Evolutionary conservation across 2,888 invertebrate species (phyloP).

Genomic region (Rotaria macrura): DNA sequence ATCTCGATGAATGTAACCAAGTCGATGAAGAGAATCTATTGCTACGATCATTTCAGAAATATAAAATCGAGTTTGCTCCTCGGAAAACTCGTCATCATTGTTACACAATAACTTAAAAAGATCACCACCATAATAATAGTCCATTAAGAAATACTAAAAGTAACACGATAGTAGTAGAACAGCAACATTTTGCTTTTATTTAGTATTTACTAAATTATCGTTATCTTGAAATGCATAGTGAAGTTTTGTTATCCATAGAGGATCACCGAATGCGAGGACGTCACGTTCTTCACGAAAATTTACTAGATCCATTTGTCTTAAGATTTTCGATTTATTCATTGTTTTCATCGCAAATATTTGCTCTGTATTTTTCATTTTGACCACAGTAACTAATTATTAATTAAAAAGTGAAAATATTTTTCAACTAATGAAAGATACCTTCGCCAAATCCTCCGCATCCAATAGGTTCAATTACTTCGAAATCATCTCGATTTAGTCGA

Average conservation of each 20-base stretch:
- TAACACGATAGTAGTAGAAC: background rate
- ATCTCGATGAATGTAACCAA: conserved; percentile 80
- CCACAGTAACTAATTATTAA: conserved; percentile 47
- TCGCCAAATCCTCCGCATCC: conserved; percentile 97
- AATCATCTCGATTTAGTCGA: conserved; percentile 80
- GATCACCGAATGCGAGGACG: conserved; percentile 88
- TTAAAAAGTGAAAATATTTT: background rate
- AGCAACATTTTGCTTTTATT: background rate
- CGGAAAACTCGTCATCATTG: conserved; percentile 85
- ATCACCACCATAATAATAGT: conserved; percentile 98
- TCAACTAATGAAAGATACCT: conserved; percentile 35
- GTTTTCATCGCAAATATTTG: conserved; percentile 98
- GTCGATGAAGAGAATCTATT: conserved; percentile 84
- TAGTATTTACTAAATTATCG: conserved; percentile 58
- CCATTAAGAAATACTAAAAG: conserved; percentile 83
- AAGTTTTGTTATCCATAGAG: conserved; percentile 94
- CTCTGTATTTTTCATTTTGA: conserved; percentile 54
- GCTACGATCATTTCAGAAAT: conserved; percentile 97
- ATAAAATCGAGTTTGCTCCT: conserved; percentile 89
- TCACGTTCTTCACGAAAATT: conserved; percentile 76
- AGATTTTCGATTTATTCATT: conserved; percentile 98
- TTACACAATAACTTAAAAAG: conserved; percentile 87
- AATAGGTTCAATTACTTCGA: conserved; percentile 89
- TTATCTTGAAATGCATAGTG: conserved; percentile 99
- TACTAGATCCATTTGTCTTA: conserved; percentile 69